Evolutionary conservation across 2,888 invertebrate genomes (phyloP).

Genomic region (Xiphydria camelus): DNA sequence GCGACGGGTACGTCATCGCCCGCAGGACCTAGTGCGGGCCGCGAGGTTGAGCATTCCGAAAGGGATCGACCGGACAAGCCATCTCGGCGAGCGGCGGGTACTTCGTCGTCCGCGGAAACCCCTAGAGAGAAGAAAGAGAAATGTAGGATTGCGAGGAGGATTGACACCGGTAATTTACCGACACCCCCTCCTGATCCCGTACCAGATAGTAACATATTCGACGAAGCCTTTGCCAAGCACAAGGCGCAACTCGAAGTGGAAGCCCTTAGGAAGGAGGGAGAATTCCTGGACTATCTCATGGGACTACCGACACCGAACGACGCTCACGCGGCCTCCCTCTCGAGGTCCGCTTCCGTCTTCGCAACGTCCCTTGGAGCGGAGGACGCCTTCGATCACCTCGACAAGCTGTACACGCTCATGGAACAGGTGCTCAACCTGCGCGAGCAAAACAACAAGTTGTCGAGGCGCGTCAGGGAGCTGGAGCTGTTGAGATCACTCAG

Average conservation of each 20-base stretch:
- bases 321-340: slow-evolving; percentile 24
- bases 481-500: slow-evolving; percentile 72
- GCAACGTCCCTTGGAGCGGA: slow-evolving; percentile 64
- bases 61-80: neutral
- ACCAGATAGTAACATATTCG: slow-evolving; percentile 1
- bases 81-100: neutral
- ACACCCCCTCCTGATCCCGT: slow-evolving; percentile 59
- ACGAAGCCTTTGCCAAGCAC: neutral
- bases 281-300: slow-evolving; percentile 59
- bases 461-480: slow-evolving; percentile 71
- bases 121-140: slow-evolving; percentile 9
- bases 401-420: slow-evolving; percentile 75
- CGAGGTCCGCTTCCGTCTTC: slow-evolving; percentile 59
- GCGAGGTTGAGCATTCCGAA: neutral
- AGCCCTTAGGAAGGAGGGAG: slow-evolving; percentile 48
- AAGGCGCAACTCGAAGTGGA: slow-evolving; percentile 1
- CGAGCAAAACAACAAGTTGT: slow-evolving; percentile 72
- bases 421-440: slow-evolving; percentile 75
- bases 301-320: slow-evolving; percentile 44
- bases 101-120: neutral
- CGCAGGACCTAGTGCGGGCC: neutral
- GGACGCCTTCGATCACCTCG: slow-evolving; percentile 77
- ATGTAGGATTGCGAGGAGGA: no score
- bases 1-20: no score
- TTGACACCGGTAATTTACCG: slow-evolving; percentile 42